Evolutionary conservation across 2,113 vertebrate genomes (phyloP), one percentile per base, ranked within the genome.

Genomic region (Spheniscus mendiculus): DNA sequence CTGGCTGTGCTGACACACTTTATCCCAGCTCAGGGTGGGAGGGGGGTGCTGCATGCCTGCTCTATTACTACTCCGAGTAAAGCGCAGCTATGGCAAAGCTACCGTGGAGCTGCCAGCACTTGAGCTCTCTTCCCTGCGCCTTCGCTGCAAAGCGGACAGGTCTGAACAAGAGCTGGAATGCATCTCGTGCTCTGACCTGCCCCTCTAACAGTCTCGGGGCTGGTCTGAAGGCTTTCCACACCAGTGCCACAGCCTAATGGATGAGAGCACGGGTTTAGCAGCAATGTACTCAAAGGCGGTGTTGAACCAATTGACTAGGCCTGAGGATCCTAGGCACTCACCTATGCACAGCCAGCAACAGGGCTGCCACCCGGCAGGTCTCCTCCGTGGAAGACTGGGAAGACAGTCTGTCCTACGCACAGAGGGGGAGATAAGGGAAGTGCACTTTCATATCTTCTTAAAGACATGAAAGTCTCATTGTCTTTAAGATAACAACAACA

Each of bases 281-380:
- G 38, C 86, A 58, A 81, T 0, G 0, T 29, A 36, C 34, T 38
- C 3, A 0, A 84, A 76, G 17, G 19, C 4, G 2, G 20, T 4
- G 2, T 0, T 69, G 47, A 90, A 70, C 10, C 11, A 61, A 18
- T 53, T 62, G 21, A 42, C 0, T 2, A 78, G 36, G 6, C 34
- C 32, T 29, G 50, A 65, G 32, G 45, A 66, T 40, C 26, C 11
- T 3, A 50, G 25, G 50, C n/a, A 69, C 9, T 5, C 42, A 45
- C 26, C 42, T 7, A 44, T 2, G 20, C 21, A 10, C 36, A 25
- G 45, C 22, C 59, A 82, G 66, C 26, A 69, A 34, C 0, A 53
- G 11, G 20, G 44, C 49, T 59, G 47, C 80, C 44, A n/a, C 19
- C 6, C 6, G 3, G 36, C 9, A 47, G 9, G 21, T 49, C 32